A percentile compares a stretch with the other conserved stretches of the same genome.
phyloP scores from a whole-genome alignment of 2,888 invertebrate genomes.

The Eurois occulta region DNA sequence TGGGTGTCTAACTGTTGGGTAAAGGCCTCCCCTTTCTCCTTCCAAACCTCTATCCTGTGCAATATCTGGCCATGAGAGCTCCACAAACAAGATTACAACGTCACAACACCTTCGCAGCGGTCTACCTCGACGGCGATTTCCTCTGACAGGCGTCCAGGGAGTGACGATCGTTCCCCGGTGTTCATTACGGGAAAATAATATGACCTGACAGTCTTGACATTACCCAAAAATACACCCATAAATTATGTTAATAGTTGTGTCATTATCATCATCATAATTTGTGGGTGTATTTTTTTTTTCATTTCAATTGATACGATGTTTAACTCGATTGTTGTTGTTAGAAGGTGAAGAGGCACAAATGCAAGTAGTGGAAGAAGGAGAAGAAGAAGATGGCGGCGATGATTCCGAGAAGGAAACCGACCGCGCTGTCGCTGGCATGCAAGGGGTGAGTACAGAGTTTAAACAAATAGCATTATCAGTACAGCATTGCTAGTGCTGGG shows the following conservation, averaged over 20 bases:
- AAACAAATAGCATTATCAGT: background rate
- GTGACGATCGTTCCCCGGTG: background rate
- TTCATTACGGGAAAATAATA: background rate
- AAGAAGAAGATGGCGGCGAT: conserved; percentile 67
- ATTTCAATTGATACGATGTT: conserved; percentile 2
- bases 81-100: no score
- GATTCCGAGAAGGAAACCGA: conserved; percentile 82
- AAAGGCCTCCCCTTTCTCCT: no score
- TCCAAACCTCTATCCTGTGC: no score
- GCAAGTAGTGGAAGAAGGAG: conserved; percentile 81
- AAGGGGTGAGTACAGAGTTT: conserved; percentile 74
- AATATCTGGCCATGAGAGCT: no score
- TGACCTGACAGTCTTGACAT: background rate
- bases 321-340: conserved; percentile 46
- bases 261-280: no score
- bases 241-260: background rate
- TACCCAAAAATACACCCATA: background rate
- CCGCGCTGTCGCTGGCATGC: conserved; percentile 86
- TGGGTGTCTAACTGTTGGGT: no score
- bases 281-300: background rate
- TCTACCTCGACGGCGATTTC: no score
- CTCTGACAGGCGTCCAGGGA: no score
- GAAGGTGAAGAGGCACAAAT: conserved; percentile 79
- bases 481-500: background rate
- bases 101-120: no score